Conservation (phyloP, 2,888 invertebrate genomes). For the Sepiola atlantica region DNA sequence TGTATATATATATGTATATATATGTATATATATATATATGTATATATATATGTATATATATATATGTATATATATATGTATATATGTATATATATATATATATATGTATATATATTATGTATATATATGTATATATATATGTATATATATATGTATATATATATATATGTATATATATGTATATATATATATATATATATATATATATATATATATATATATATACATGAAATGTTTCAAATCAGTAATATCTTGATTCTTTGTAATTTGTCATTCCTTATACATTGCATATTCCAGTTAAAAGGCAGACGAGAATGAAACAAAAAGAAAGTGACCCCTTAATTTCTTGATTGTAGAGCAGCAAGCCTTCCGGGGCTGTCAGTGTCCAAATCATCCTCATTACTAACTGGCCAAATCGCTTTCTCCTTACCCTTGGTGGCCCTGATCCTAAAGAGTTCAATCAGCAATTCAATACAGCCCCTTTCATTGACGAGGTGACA, state of each 20-base stretch:
- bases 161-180: not conserved
- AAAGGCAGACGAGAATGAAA: not conserved
- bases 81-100: not conserved
- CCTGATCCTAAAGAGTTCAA: not conserved
- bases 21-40: not conserved
- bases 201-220: not conserved
- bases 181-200: not conserved
- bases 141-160: not conserved
- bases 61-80: slow-evolving; percentile 42
- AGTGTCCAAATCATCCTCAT: not conserved
- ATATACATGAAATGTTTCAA: not conserved
- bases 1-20: not conserved
- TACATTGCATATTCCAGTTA: slow-evolving; percentile 16
- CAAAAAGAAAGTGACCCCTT: slow-evolving; percentile 12
- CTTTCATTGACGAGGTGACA: slow-evolving; percentile 21
- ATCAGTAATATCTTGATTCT: not conserved
- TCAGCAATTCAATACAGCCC: not conserved
- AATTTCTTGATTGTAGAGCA: slow-evolving; percentile 12
- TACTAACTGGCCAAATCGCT: not conserved
- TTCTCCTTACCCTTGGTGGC: not conserved
- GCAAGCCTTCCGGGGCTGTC: not conserved
- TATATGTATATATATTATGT: not conserved
- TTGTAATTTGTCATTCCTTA: not conserved
- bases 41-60: slow-evolving; percentile 33
- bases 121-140: not conserved